These are phyloP conservation scores for Cryptus viduatorius DNA, from an alignment of 2,888 invertebrate species.

Conservation along the genomic window DNA sequence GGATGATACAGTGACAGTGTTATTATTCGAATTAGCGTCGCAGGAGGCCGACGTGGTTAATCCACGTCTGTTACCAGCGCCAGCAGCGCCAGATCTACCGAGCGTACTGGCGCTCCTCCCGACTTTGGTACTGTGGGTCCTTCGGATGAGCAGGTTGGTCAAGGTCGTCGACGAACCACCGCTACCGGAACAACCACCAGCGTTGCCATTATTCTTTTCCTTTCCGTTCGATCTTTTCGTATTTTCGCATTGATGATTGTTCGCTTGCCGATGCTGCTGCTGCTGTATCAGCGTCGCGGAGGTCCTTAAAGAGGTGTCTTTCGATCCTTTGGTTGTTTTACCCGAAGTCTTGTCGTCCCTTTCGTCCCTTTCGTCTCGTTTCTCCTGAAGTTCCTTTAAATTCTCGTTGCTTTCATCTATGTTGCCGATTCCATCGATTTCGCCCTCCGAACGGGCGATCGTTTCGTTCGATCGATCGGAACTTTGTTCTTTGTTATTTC, in stretches of 20 bases:
- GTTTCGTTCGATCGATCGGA: constrained; percentile 76
- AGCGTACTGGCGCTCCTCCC: constrained; percentile 87
- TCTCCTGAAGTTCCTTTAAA: neutral
- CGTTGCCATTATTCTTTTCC: constrained; percentile 85
- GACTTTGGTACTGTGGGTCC: constrained; percentile 91
- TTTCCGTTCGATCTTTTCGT: constrained; percentile 61
- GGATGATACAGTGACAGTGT: constrained; percentile 43
- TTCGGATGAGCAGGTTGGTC: constrained; percentile 86
- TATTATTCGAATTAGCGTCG: constrained; percentile 46
- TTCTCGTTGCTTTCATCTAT: constrained; percentile 10
- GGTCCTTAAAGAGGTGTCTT: constrained; percentile 55
- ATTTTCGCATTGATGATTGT: neutral
- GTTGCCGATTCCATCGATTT: constrained; percentile 26
- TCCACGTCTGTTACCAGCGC: constrained; percentile 48
- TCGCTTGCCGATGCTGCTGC: neutral
- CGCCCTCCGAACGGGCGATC: constrained; percentile 74
- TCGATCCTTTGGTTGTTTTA: constrained; percentile 42
- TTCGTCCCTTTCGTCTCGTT: constrained; percentile 62
- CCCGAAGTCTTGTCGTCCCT: constrained; percentile 59
- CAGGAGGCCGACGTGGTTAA: constrained; percentile 56
- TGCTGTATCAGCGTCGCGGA: constrained; percentile 20
- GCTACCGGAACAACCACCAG: constrained; percentile 72
- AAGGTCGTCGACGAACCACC: constrained; percentile 83
- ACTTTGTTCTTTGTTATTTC: constrained; percentile 49
- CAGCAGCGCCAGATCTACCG: constrained; percentile 73